A percentile compares a stretch with the other conserved stretches of the same genome.
These are phyloP conservation scores for Drosophila pachea DNA, from an alignment of 1,140 invertebrate species.

Conservation along the genomic window DNA sequence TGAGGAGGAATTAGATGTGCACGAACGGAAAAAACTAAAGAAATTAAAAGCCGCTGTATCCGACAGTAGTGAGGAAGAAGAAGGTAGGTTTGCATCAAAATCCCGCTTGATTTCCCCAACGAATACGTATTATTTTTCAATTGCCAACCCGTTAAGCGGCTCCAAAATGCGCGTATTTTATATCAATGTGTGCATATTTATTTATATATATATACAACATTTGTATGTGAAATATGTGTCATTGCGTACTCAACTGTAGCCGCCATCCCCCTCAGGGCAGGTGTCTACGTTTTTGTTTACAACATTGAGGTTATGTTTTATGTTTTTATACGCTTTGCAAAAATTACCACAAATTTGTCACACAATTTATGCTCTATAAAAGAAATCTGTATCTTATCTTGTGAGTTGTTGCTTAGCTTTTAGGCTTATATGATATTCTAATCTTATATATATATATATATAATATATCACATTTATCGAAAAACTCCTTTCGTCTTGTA, in stretches of 20 bases:
- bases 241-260: neutral
- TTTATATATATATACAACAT: neutral
- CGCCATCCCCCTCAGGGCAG: constrained; percentile 8
- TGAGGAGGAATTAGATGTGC: constrained; percentile 83
- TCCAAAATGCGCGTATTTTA: neutral
- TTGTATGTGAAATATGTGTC: neutral
- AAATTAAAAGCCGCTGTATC: constrained; percentile 83
- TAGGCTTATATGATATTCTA: too few species aligned
- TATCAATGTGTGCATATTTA: neutral
- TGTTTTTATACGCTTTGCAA: constrained; percentile 20
- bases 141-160: neutral
- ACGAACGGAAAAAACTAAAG: constrained; percentile 84
- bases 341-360: neutral
- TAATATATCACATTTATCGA: neutral
- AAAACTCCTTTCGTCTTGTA: neutral
- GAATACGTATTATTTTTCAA: neutral
- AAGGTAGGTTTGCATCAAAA: constrained; percentile 77
- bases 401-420: too few species aligned
- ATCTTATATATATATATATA: too few species aligned
- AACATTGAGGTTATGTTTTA: constrained; percentile 66
- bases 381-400: neutral
- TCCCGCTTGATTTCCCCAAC: neutral
- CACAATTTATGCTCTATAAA: neutral
- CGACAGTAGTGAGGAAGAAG: constrained; percentile 83
- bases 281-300: constrained; percentile 54